A percentile compares a stretch with the other conserved stretches of the same genome.
These are phyloP conservation scores for Acinonyx jubatus DNA, from an alignment of 2,113 vertebrate species.

Conservation along the genomic window DNA sequence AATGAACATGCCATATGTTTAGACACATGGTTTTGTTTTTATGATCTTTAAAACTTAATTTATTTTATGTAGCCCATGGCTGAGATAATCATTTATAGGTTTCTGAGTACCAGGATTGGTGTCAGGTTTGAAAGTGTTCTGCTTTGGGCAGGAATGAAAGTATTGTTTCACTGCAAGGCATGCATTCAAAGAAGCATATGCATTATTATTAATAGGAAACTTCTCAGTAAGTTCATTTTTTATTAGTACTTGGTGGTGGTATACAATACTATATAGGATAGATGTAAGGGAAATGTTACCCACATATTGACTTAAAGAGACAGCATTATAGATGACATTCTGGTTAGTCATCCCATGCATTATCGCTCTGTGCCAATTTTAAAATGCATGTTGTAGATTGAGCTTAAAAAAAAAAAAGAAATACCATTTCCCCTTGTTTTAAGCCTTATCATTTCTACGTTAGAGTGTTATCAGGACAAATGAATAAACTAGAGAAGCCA, in stretches of 20 bases:
- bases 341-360: background rate
- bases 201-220: slow-evolving; percentile 43
- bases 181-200: background rate
- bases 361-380: background rate
- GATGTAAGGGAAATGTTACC: slow-evolving; percentile 29
- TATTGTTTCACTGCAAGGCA: background rate
- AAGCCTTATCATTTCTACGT: background rate
- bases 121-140: slow-evolving; percentile 46
- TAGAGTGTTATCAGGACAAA: background rate
- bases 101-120: slow-evolving; percentile 11
- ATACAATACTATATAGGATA: background rate
- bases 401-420: background rate
- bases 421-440: background rate
- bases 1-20: slow-evolving; percentile 67
- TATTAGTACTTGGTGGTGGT: slow-evolving; percentile 6
- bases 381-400: background rate
- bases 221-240: slow-evolving; percentile 47
- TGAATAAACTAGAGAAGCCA: background rate
- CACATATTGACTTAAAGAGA: slow-evolving; percentile 50
- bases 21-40: slow-evolving; percentile 72
- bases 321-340: background rate
- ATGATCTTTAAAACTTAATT: slow-evolving; percentile 74
- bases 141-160: slow-evolving; percentile 36
- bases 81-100: slow-evolving; percentile 58
- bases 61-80: slow-evolving; percentile 58